Evolutionary conservation across 2,113 vertebrate genomes (phyloP), one percentile per base, ranked within the genome.

Genomic region (Calypte anna): DNA sequence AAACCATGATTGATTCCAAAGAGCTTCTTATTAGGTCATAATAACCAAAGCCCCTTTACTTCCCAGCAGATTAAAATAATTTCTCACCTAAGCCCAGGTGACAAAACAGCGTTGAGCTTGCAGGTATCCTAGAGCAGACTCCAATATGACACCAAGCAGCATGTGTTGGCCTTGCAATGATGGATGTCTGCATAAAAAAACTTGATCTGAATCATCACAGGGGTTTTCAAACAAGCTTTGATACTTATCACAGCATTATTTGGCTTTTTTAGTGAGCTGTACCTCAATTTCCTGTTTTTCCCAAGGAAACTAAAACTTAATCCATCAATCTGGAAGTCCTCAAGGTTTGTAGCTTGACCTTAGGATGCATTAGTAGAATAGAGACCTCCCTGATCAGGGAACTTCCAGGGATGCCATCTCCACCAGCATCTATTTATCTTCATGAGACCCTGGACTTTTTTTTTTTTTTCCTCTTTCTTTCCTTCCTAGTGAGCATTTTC

Each of bases 361-460:
- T 23, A 7, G 63, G 69, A 5, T 50, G 3, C 0, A 0, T 46
- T 4, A 13, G 19, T 23, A 36, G 57, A 44, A 21, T 4, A 12
- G 46, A 22, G 15, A 17, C 44, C 36, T 66, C 24, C 18, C 23
- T 33, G 36, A 9, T 17, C 40, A 48, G 63, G 67, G n/a, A 19
- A 25, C 21, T 54, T 5, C 7, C 3, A 0, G 46, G 14, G 10
- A 36, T 76, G 62, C 76, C 58, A 68, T 66, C 36, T 54, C 30
- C n/a, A 0, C 38, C 48, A 67, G 21, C 44, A 55, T 57, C n/a
- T 16, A 0, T 58, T 91, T 80, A 23, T n/a, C n/a, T 64, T 48
- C 27, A 1, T 5, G 18, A 66, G 51, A 22, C 30, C 93, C 54
- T 23, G 40, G 40, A 2, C 57, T 64, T 36, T 54, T 20, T 62